A percentile compares a stretch with the other conserved stretches of the same genome.
phyloP scores from a whole-genome alignment of 1,140 invertebrate genomes.

The Dufourea novaeangliae region DNA sequence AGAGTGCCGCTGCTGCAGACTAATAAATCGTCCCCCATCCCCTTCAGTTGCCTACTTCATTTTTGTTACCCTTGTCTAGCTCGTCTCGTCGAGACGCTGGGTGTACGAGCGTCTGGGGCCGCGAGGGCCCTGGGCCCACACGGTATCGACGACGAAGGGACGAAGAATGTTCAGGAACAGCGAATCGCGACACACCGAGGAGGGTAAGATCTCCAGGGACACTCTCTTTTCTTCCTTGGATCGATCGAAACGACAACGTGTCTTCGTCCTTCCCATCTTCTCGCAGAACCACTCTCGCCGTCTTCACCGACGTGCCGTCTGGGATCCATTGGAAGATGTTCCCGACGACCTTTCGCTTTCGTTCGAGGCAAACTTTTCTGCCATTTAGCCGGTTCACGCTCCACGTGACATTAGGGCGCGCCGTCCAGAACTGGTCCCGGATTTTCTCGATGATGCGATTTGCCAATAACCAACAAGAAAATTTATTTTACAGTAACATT shows the following conservation, averaged over 20 bases:
- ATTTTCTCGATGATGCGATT: too few relatives aligned
- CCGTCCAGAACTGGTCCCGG: too few relatives aligned
- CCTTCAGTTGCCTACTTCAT: slow-evolving; percentile 4
- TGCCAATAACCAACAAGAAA: too few relatives aligned
- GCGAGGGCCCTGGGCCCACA: too few relatives aligned
- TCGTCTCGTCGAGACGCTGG: neutral
- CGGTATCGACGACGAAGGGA: neutral
- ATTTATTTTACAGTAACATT: too few relatives aligned
- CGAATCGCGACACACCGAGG: slow-evolving; percentile 27
- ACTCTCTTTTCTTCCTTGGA: slow-evolving; percentile 10
- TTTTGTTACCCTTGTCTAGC: slow-evolving; percentile 13
- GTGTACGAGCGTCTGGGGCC: slow-evolving; percentile 22
- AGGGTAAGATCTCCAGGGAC: slow-evolving; percentile 30
- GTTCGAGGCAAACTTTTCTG: neutral
- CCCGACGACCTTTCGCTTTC: slow-evolving; percentile 25
- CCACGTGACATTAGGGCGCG: neutral
- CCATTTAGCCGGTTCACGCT: neutral
- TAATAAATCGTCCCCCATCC: slow-evolving; percentile 24
- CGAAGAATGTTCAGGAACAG: neutral
- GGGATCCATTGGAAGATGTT: neutral
- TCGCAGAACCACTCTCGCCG: slow-evolving; percentile 38
- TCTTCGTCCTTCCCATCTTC: neutral
- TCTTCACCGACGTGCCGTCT: slow-evolving; percentile 9
- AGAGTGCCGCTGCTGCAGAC: neutral
- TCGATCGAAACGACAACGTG: slow-evolving; percentile 31